Percentiles rank a stretch among this genome's conserved stretches.
These are phyloP conservation scores for Drosophila erecta DNA, from an alignment of 1,140 invertebrate species.

Conservation along the genomic window DNA sequence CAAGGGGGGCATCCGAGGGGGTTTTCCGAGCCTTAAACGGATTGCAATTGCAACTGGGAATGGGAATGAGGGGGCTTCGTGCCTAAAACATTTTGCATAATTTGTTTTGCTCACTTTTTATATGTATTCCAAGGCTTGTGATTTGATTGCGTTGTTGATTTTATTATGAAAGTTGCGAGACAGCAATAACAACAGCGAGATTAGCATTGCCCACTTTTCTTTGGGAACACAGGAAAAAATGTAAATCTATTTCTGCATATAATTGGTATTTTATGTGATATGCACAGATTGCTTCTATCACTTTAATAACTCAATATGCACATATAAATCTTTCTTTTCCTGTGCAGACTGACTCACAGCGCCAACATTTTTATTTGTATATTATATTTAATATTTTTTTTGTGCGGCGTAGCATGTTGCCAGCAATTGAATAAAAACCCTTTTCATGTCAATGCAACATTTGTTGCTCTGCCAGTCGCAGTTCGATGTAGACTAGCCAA, in stretches of 20 bases:
- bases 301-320: not conserved
- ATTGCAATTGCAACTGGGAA: conserved; percentile 40
- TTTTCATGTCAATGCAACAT: conserved; percentile 81
- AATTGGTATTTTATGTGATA: too few species aligned
- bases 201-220: conserved; percentile 33
- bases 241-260: too few species aligned
- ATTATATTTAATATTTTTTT: not conserved
- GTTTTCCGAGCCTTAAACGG: conserved; percentile 45
- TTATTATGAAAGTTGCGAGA: conserved; percentile 73
- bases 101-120: conserved; percentile 54
- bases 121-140: conserved; percentile 39
- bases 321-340: not conserved
- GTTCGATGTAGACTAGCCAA: conserved; percentile 35
- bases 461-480: conserved; percentile 57
- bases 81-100: conserved; percentile 72
- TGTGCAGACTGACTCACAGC: conserved; percentile 36
- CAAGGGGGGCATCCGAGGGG: conserved; percentile 1
- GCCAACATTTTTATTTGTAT: conserved; percentile 17
- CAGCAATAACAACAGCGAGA: conserved; percentile 43
- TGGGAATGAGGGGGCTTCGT: conserved; percentile 31
- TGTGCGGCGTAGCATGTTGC: conserved; percentile 57
- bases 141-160: conserved; percentile 71
- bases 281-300: too few species aligned
- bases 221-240: conserved; percentile 1
- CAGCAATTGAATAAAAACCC: conserved; percentile 76